Base-by-base conservation (phyloP, 2,888 invertebrate species). In the Pristionchus entomophagus region DNA sequence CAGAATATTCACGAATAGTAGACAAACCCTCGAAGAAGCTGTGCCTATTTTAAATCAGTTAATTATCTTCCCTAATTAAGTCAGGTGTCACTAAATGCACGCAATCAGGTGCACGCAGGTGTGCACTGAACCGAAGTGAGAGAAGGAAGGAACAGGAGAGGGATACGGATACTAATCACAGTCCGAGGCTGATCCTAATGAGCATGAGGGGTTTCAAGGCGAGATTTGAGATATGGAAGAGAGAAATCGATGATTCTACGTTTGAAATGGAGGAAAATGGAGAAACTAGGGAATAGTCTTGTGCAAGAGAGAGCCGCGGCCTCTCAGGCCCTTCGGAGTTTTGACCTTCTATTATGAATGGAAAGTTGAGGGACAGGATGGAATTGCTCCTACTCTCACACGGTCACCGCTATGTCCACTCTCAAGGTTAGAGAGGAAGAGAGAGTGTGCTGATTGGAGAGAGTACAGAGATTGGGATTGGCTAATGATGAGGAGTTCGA, bases 321-420 rank as follows among this genome's bases (percentile, higher is more conserved):
- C 29, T 59, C 59, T 59, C 59, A 59, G 59, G 29, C n/a, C 53
- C 29, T 17, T 35, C 22, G 22, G 32, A 32, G 73, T 73, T 73
- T 73, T 73, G 73, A 73, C 73, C 73, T 73, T 73, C 73, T 73
- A 73, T 73, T 73, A 73, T 73, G 73, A 73, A 73, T 41, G 73
- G 73, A 73, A 73, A 73, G 73, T 73, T 73, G 65, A 65, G 65
- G 65, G 65, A 6, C 65, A 65, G 73, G 73, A 10, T 12, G 41
- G 41, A 73, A 73, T 73, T 73, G 73, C 32, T 35, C 45, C 45
- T 45, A 10, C 45, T n/a, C 45, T 45, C 45, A 45, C 45, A 45
- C 32, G 35, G 73, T 38, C 35, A 65, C 65, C 65, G 65, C 65
- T 65, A 65, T 65, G 41, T 38, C 73, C 22, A 73, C 41, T n/a